Percentiles rank a stretch among this genome's conserved stretches.
Evolutionary conservation across 2,113 vertebrate species (phyloP).

Genomic region (Paradoxurus hermaphroditus): DNA sequence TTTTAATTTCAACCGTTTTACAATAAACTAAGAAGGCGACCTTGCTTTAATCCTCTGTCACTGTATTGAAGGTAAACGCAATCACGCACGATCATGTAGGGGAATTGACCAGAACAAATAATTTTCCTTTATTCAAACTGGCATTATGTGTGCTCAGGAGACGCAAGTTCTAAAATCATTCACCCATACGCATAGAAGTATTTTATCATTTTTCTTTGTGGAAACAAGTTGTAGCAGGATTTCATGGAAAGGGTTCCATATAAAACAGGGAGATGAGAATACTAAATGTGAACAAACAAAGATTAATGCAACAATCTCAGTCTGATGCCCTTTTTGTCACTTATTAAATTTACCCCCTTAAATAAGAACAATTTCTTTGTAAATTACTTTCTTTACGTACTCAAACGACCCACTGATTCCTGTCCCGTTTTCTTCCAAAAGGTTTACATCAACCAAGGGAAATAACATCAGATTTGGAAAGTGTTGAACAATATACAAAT

Average conservation of each 20-base stretch:
- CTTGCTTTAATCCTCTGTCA: not conserved
- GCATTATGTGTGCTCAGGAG: not conserved
- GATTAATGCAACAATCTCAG: not conserved
- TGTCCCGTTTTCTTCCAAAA: not conserved
- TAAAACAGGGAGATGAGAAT: not conserved
- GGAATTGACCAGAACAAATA: not conserved
- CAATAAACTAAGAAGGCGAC: not conserved
- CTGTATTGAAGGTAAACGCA: not conserved
- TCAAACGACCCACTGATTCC: not conserved
- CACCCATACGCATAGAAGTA: not conserved
- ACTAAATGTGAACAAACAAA: not conserved
- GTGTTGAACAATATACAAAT: not conserved
- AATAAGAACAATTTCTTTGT: not conserved
- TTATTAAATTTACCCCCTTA: not conserved
- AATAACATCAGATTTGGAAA: not conserved
- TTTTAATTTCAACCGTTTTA: not conserved
- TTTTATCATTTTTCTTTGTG: not conserved
- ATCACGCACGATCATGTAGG: not conserved
- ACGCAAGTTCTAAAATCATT: not conserved
- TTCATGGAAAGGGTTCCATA: not conserved
- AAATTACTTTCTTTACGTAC: not conserved
- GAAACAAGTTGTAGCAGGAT: not conserved
- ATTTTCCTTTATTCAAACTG: not conserved
- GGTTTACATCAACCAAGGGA: not conserved
- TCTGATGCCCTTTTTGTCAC: not conserved